Evolutionary conservation across 2,113 vertebrate genomes (phyloP), one percentile per base, ranked within the genome.

Genomic region (Chionis minor): DNA sequence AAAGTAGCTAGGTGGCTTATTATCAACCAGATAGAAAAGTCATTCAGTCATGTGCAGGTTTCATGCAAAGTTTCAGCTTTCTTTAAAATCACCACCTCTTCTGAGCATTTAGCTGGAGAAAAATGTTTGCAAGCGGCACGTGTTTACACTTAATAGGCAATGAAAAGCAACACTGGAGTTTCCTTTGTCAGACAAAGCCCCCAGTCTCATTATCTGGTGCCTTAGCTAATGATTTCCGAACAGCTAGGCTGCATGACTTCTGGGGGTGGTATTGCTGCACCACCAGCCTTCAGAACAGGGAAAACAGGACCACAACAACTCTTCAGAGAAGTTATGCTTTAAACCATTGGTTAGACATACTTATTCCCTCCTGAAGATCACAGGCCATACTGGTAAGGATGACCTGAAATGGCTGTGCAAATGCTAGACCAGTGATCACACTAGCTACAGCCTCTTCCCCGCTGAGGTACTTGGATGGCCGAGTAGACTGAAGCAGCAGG

Each of bases 301-400:
- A 30, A 55, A 66, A 63, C 0, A 0, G 27, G 8, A 85, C 17
- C 40, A 30, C 42, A 20, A 8, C 21, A 61, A 14, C 33, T 44
- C 32, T 32, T 38, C 38, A 62, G 71, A 82, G 45, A 56, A 78
- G 14, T 17, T 40, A 4, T 10, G 10, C 62, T 55, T 58, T 62
- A 82, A 62, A 21, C 54, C 33, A 45, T 51, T 38, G 17, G 42
- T 67, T 67, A 65, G 24, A 47, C 28, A 55, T 24, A 14, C 18
- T 28, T 44, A 16, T 4, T 3, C 14, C 19, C 3, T 15, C 5
- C 5, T 6, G 20, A 42, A 51, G 16, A 44, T 65, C 30, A 42
- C 30, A 30, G 44, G 13, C 7, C 14, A 18, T 58, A 45, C 21
- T 16, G 38, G 42, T 18, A 65, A 65, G 8, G 52, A 70, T 49